Conservation (phyloP, 1,140 invertebrate species). For the Ericerus pela region DNA sequence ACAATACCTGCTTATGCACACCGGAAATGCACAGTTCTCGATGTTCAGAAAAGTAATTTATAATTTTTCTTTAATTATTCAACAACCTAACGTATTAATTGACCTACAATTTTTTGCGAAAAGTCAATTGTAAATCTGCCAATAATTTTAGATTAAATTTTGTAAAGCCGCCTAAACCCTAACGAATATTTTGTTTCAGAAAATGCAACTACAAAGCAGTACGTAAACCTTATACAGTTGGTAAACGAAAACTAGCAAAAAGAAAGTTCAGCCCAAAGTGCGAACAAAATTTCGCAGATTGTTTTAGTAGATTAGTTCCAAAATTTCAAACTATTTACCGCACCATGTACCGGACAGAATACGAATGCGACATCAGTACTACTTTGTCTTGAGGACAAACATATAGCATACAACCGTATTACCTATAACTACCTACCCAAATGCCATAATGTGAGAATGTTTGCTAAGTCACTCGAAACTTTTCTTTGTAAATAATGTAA, state of each 20-base stretch:
- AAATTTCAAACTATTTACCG: constrained; percentile 27
- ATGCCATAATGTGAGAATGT: too few relatives aligned
- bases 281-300: constrained; percentile 22
- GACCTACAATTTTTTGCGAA: too few relatives aligned
- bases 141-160: too few relatives aligned
- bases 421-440: too few relatives aligned
- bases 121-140: too few relatives aligned
- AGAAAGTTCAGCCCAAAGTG: constrained; percentile 24
- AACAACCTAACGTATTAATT: background rate
- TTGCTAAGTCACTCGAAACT: too few relatives aligned
- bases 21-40: constrained; percentile 21
- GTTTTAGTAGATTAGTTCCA: constrained; percentile 22
- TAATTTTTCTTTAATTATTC: background rate
- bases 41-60: constrained; percentile 24
- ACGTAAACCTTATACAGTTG: constrained; percentile 25
- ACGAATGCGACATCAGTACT: constrained; percentile 21
- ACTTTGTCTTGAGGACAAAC: too few relatives aligned
- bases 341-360: constrained; percentile 25
- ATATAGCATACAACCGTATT: too few relatives aligned
- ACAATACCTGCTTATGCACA: constrained; percentile 27
- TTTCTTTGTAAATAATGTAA: too few relatives aligned
- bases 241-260: constrained; percentile 23
- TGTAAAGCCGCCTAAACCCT: too few relatives aligned
- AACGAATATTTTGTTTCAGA: constrained; percentile 22
- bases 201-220: constrained; percentile 25